Evolutionary conservation across 2,797 vertebrate genomes (phyloP), one percentile per base, ranked within the genome.

Genomic region (Hirundo rustica): DNA sequence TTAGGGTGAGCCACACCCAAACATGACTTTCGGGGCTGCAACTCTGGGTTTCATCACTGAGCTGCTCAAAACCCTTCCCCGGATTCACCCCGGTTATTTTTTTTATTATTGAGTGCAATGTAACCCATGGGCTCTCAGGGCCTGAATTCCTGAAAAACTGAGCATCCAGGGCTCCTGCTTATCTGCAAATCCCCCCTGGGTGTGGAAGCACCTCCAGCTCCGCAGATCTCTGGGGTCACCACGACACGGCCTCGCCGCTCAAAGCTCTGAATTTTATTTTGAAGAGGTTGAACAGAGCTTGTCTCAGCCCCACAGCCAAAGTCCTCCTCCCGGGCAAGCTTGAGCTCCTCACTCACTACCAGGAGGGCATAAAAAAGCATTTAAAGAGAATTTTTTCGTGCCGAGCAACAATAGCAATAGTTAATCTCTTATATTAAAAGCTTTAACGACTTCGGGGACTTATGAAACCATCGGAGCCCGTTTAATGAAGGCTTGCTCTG

Each of bases 401-500:
- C 74, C 1, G 2, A 72, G 88, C 58, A 88, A 65, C 75, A 83
- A 67, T 55, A 78, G 85, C 55, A 91, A 93, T 66, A 75, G 58
- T 86, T 94, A 85, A 95, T 86, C 62, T 22, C 61, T 53, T 91
- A 17, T 27, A 80, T 68, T 80, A 64, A 85, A 94, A 58, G 53
- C 54, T 79, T 86, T 76, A 80, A 88, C 76, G 96, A 93, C 90
- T 92, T 74, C 5, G 55, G 93, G 94, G 92, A 90, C 94, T 92
- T 94, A 83, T 89, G 93, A 97, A 97, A 94, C 86, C 89, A 93
- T 93, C 11, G 10, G 82, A 76, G 78, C 89, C 87, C 12, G 7
- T 88, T 95, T 94, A 93, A 96, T 92, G 94, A 97, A 90, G 83
- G 95, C 54, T 84, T 89, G 79, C 82, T 96, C 94, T 93, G 91